A percentile compares a stretch with the other conserved stretches of the same genome.
phyloP scores from a whole-genome alignment of 2,888 invertebrate genomes.

The Dyspetes luteomarginatus region DNA sequence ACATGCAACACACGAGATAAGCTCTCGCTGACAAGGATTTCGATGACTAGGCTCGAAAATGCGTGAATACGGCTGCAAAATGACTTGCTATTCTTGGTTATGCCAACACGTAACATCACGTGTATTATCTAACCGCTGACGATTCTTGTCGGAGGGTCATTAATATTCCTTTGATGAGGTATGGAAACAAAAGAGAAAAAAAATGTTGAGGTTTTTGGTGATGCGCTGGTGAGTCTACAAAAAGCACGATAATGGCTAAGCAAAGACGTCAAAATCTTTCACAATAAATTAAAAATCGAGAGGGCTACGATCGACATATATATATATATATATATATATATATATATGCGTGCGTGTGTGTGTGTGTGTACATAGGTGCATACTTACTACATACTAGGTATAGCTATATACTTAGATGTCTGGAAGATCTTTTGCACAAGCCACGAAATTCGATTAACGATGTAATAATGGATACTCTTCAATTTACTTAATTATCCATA shows the following conservation, averaged over 20 bases:
- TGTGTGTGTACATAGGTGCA: too few relatives aligned
- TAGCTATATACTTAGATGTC: background rate
- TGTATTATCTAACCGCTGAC: conserved; percentile 52
- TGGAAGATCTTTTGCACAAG: conserved; percentile 13
- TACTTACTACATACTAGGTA: too few relatives aligned
- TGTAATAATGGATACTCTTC: conserved; percentile 40
- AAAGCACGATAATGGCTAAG: conserved; percentile 14
- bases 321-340: background rate
- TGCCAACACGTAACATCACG: conserved; percentile 28
- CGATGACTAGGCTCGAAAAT: conserved; percentile 54
- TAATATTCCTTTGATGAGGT: conserved; percentile 59
- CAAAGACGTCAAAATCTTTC: background rate
- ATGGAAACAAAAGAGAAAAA: conserved; percentile 33
- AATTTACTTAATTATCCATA: conserved; percentile 58
- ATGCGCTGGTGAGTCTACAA: background rate
- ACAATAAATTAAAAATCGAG: conserved; percentile 27
- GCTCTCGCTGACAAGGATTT: conserved; percentile 56
- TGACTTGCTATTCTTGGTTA: conserved; percentile 54
- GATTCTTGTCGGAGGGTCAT: conserved; percentile 44
- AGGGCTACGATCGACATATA: conserved; percentile 4
- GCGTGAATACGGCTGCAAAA: conserved; percentile 19
- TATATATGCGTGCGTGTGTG: too few relatives aligned
- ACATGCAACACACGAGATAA: conserved; percentile 49
- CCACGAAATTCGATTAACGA: conserved; percentile 36
- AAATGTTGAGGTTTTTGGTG: background rate